phyloP scores from a whole-genome alignment of 2,888 invertebrate species.

The Platycheirus rosarum region DNA sequence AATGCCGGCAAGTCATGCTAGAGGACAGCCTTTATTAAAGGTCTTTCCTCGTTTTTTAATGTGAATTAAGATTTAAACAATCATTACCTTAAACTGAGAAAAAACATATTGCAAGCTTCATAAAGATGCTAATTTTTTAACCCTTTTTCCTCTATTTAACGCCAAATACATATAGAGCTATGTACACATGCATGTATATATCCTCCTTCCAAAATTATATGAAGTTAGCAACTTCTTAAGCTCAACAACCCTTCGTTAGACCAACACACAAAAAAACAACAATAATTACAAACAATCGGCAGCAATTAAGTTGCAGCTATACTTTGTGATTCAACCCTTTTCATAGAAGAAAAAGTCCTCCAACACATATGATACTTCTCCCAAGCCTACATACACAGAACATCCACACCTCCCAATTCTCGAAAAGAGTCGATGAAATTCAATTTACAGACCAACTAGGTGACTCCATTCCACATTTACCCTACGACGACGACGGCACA shows the following conservation, averaged over 20 bases:
- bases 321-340: conserved; percentile 51
- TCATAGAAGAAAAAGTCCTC: conserved; percentile 19
- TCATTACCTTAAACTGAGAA: no score
- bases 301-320: conserved; percentile 61
- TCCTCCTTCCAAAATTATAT: no score
- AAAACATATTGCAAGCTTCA: no score
- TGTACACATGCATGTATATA: no score
- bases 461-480: conserved; percentile 62
- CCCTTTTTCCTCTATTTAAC: no score
- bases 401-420: not conserved
- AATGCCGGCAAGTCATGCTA: no score
- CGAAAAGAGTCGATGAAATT: conserved; percentile 64
- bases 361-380: conserved; percentile 56
- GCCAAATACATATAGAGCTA: no score
- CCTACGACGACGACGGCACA: conserved; percentile 45
- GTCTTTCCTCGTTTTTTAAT: no score
- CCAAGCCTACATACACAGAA: conserved; percentile 1
- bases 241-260: not conserved
- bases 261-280: not conserved
- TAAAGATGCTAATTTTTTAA: no score
- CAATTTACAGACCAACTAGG: conserved; percentile 66
- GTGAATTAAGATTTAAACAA: no score
- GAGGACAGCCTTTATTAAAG: no score
- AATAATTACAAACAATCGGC: conserved; percentile 49
- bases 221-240: no score